These are phyloP conservation scores for Trididemnum clinides DNA, from an alignment of 23 tunicate species.

Conservation along the genomic window DNA sequence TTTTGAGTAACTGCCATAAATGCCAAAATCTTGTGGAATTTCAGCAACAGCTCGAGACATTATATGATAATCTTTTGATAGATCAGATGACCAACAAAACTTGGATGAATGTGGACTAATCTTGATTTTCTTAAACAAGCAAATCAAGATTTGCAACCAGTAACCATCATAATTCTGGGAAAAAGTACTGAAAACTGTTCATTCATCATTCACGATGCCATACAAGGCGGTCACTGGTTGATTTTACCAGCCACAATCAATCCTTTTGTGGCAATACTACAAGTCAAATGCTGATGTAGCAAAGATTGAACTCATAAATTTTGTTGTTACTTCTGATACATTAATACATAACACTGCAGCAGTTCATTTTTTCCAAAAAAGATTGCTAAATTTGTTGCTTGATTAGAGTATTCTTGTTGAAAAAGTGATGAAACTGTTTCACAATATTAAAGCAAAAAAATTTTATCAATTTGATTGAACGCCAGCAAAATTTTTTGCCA, in stretches of 20 bases:
- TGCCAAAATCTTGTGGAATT: not conserved
- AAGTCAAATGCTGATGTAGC: not conserved
- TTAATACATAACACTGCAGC: too few relatives aligned
- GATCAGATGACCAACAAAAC: not conserved
- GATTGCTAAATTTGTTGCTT: not conserved
- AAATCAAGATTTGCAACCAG: not conserved
- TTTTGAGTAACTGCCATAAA: not conserved
- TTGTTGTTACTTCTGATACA: constrained; percentile 1
- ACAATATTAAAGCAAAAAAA: not conserved
- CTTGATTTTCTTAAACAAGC: not conserved
- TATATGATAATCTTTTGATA: not conserved
- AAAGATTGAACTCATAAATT: not conserved
- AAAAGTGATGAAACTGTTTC: not conserved
- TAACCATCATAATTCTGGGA: not conserved
- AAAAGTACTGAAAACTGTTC: not conserved
- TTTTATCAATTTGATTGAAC: not conserved
- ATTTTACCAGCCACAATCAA: not conserved
- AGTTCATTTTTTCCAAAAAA: not conserved
- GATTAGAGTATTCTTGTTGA: not conserved
- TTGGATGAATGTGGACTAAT: not conserved
- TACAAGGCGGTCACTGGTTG: not conserved
- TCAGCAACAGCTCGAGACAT: not conserved
- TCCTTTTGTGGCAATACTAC: constrained; percentile 2
- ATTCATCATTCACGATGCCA: not conserved
- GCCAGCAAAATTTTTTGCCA: not conserved